phyloP scores from a whole-genome alignment of 2,888 invertebrate species.

The Dicyrtoma fusca region DNA sequence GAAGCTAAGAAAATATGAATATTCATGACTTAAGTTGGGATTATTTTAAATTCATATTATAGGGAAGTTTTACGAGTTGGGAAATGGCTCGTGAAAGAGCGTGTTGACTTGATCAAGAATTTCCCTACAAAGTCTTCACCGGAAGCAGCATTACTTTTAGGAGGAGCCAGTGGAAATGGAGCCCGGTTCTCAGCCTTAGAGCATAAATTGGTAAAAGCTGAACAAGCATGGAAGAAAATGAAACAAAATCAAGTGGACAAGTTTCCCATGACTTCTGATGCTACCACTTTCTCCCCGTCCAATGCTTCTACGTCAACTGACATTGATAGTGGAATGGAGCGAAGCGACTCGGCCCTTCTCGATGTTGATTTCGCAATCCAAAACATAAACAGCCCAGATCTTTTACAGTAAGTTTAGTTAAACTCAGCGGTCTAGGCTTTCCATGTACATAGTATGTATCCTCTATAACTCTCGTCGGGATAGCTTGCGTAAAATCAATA shows the following conservation, averaged over 20 bases:
- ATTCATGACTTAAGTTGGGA: too few species aligned
- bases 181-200: conserved; percentile 54
- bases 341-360: neutral
- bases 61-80: conserved; percentile 59
- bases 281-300: neutral
- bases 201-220: conserved; percentile 54
- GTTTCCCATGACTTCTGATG: neutral
- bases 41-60: conserved; percentile 22
- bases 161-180: conserved; percentile 47
- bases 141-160: conserved; percentile 42
- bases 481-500: conserved; percentile 34
- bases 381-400: conserved; percentile 43
- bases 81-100: conserved; percentile 59
- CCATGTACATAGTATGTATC: neutral
- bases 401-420: conserved; percentile 46
- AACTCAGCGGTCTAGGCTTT: neutral
- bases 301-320: neutral
- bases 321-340: too few species aligned
- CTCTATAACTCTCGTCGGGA: neutral
- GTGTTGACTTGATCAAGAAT: conserved; percentile 58
- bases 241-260: conserved; percentile 30
- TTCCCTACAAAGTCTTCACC: conserved; percentile 45
- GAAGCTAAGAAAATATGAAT: too few species aligned
- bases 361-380: conserved; percentile 30
- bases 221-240: conserved; percentile 52